Evolutionary conservation across 1,140 invertebrate genomes (phyloP), one percentile per base, ranked within the genome.

Genomic region (Lordiphosa mommai): DNA sequence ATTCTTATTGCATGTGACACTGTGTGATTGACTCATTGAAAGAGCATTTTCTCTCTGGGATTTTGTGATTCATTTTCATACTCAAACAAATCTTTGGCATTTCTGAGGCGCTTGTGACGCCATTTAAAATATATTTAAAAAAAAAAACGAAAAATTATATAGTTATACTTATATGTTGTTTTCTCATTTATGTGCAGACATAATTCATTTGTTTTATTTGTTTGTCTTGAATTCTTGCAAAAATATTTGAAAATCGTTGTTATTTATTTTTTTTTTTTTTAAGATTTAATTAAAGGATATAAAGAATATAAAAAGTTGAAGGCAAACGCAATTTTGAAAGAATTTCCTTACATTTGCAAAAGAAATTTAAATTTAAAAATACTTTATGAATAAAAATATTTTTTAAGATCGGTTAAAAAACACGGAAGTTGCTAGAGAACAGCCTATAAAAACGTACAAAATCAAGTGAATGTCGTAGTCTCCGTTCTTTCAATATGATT

Each of bases 151-250:
- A 41, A 17, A 53, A 32, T 44, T 23, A 29, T 30, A 14, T 33
- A 47, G 23, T 13, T n/a, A 16, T 30, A 47, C 1, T 8, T 47
- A 47, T 47, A 33, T 17, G 29, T 47, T 14, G 33, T 60, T 46
- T 66, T 68, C 48, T 52, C 64, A 52, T 68, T 64, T 60, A 59
- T 57, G 57, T 63, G 49, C 52, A 58, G 56, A 61, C 77, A 82
- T 82, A 82, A 84, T 76, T 82, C 76, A 82, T 84, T 68, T 82
- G 76, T 84, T 82, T 82, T 84, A 82, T 82, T 84, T 82, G 57
- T 67, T 58, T 66, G 65, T 56, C 64, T 70, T 66, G 49, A 82
- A 70, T 73, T 67, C 50, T 65, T 55, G 65, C 44, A 51, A 37
- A 23, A 20, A 20, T 9, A 40, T 27, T 27, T 27, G 6, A 27